Percentiles rank a stretch among this genome's conserved stretches.
These are phyloP conservation scores for Lapara coniferarum DNA, from an alignment of 2,888 invertebrate genomes.

Conservation along the genomic window DNA sequence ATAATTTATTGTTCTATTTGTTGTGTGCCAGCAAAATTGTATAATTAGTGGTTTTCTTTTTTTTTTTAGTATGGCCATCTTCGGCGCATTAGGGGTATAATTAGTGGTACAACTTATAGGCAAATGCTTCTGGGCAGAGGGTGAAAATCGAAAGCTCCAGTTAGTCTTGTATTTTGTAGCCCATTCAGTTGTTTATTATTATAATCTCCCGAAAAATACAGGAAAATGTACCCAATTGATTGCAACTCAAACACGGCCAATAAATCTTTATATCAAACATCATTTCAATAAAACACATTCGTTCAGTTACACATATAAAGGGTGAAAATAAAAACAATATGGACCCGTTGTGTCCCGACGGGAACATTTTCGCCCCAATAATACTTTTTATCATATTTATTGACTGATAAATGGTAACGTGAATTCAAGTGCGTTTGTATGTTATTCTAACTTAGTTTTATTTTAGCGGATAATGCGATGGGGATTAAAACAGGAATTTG, in stretches of 20 bases:
- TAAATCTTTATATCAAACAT: constrained; percentile 74
- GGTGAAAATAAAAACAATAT: constrained; percentile 81
- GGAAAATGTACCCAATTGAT: neutral
- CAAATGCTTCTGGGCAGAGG: too few relatives aligned
- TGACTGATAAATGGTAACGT: constrained; percentile 78
- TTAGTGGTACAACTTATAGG: too few relatives aligned
- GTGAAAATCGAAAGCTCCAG: too few relatives aligned
- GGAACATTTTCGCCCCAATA: constrained; percentile 78
- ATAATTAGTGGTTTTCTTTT: too few relatives aligned
- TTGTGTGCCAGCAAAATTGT: too few relatives aligned
- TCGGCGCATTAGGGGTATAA: too few relatives aligned
- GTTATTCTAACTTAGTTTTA: constrained; percentile 53
- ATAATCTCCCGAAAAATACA: neutral
- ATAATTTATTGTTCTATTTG: too few relatives aligned
- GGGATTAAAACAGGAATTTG: constrained; percentile 11
- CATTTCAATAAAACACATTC: constrained; percentile 74
- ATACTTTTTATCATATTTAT: constrained; percentile 84
- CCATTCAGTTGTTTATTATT: too few relatives aligned
- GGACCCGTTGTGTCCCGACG: constrained; percentile 58
- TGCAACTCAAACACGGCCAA: constrained; percentile 37
- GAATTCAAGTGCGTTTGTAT: constrained; percentile 75
- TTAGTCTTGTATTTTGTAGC: too few relatives aligned
- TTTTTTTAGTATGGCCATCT: too few relatives aligned
- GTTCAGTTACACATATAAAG: constrained; percentile 66
- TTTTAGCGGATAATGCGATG: constrained; percentile 21